Base-by-base conservation (phyloP, 2,113 vertebrate genomes). In the Hipposideros armiger region DNA sequence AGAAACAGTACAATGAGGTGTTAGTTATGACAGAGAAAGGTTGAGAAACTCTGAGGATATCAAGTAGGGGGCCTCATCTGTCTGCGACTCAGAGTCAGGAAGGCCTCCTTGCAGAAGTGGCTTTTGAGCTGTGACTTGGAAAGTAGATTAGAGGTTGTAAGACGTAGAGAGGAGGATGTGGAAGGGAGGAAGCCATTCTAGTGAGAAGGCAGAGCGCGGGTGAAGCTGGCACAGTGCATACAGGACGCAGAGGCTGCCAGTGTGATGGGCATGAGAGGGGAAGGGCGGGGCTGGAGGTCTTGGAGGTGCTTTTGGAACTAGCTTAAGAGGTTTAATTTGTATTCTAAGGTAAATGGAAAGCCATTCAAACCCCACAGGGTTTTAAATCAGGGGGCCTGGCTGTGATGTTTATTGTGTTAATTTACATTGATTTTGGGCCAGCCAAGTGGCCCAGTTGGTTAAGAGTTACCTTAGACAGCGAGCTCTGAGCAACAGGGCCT, bases 181-280 rank as follows among this genome's bases (percentile, higher is more conserved):
- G 11, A 54, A n/a, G 91, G 40, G 64, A 60, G 30, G 24, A 45
- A 6, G 32, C 36, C 36, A 36, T 8, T 45, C 11, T 2, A 1
- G 5, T 3, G 56, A 22, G 42, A 14, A 52, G 14, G 19, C 26
- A 9, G 10, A 8, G 42, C 50, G 10, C 2, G 40, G 50, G 11
- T 19, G 17, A 7, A 13, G n/a, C 3, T 45, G 56, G 11, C 15
- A 2, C 3, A 4, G 7, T n/a, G 20, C 50, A 20, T 0, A 2
- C 2, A 14, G 36, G 54, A 17, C 1, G 3, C 28, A 2, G 1
- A 2, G 32, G 47, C 1, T 4, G 50, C 74, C 20, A 1, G 45
- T 0, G 3, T 0, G 3, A 1, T 13, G 62, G 67, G 9, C 13
- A 50, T 11, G 0, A 0, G 3, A 10, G 50, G 28, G 16, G 47